A percentile compares a stretch with the other conserved stretches of the same genome.
Conservation (phyloP, 92 coral and sea anemone genomes). For the Parazoanthus atlanticus region DNA sequence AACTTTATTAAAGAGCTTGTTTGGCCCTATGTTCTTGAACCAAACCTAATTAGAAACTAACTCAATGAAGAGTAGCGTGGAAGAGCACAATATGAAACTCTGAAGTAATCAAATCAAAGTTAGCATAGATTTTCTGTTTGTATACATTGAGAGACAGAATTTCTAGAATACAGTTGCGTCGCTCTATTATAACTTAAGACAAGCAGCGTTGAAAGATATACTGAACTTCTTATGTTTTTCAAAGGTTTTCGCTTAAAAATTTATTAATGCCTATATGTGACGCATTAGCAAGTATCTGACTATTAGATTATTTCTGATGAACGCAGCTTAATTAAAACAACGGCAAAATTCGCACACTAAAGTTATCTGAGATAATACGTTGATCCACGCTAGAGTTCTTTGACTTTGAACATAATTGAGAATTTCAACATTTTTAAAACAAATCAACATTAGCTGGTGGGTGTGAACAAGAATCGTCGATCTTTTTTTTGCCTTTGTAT, state of each 20-base stretch:
- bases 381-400: constrained; percentile 4
- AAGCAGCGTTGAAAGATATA: background rate
- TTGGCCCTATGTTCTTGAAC: background rate
- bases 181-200: background rate
- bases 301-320: background rate
- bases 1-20: background rate
- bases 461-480: constrained; percentile 8
- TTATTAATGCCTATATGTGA: background rate
- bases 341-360: background rate
- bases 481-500: background rate
- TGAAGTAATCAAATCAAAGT: background rate
- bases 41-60: background rate
- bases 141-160: background rate
- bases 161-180: no score
- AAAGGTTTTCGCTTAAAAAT: background rate
- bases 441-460: background rate
- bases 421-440: background rate
- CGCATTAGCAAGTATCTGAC: constrained; percentile 8
- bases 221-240: constrained; percentile 2
- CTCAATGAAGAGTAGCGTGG: background rate
- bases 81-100: background rate
- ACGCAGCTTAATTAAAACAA: constrained; percentile 27
- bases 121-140: background rate
- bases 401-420: background rate
- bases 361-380: background rate